These are phyloP conservation scores for Melanotaenia duboulayi DNA, from an alignment of 2,113 vertebrate genomes.

Conservation along the genomic window DNA sequence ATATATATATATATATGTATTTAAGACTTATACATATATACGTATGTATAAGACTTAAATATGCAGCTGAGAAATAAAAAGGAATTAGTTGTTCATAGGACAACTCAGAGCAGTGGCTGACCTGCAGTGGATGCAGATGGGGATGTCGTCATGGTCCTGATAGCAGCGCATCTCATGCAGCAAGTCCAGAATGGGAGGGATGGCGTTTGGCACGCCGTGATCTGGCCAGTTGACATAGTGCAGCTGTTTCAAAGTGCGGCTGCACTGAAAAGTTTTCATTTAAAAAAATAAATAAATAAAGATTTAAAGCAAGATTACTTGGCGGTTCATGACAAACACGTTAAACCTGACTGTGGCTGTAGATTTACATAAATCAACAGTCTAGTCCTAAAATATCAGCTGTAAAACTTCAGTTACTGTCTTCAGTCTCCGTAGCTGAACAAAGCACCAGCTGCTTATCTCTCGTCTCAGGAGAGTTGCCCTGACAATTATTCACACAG, in stretches of 20 bases:
- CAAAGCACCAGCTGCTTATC: slow-evolving; percentile 17
- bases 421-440: slow-evolving; percentile 7
- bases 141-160: slow-evolving; percentile 85
- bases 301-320: background rate
- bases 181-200: slow-evolving; percentile 91
- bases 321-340: background rate
- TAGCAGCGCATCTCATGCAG: slow-evolving; percentile 86
- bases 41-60: background rate
- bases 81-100: no score
- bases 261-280: slow-evolving; percentile 44
- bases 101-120: slow-evolving; percentile 46
- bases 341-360: background rate
- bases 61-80: background rate
- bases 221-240: slow-evolving; percentile 97
- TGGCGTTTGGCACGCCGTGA: slow-evolving; percentile 91
- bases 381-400: background rate
- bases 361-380: background rate
- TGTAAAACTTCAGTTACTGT: background rate
- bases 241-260: slow-evolving; percentile 88
- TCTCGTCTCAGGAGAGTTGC: slow-evolving; percentile 20
- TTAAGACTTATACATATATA: no score
- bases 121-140: slow-evolving; percentile 98
- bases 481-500: background rate
- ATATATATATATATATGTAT: no score
- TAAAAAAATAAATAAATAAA: background rate